Percentiles rank a stretch among this genome's conserved stretches.
phyloP scores from a whole-genome alignment of 2,797 vertebrate genomes.

The Epinephelus awoara region DNA sequence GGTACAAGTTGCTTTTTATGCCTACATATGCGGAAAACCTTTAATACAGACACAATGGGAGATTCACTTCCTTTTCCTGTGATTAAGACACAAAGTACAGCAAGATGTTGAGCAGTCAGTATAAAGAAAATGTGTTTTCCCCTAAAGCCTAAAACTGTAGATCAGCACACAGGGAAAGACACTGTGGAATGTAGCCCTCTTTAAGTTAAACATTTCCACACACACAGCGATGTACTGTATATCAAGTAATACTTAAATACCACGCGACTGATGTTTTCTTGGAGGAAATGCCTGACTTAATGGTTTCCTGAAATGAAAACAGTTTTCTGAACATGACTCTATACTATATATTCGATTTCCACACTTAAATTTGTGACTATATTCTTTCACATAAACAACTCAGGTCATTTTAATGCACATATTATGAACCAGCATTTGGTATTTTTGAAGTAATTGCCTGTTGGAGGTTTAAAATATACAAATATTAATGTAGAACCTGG shows the following conservation, averaged over 20 bases:
- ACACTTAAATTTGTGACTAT: background rate
- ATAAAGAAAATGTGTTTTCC: conserved; percentile 7
- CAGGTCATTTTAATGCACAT: background rate
- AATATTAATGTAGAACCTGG: background rate
- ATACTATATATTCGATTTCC: background rate
- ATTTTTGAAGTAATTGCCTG: background rate
- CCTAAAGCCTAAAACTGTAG: background rate
- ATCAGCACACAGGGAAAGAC: background rate
- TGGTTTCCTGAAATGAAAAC: background rate
- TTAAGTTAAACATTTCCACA: conserved; percentile 16
- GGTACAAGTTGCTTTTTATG: background rate
- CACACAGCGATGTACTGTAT: background rate
- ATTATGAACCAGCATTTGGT: background rate
- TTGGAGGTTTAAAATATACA: background rate
- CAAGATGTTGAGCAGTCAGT: conserved; percentile 1
- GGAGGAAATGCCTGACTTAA: background rate
- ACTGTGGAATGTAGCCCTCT: background rate
- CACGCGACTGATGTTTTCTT: background rate
- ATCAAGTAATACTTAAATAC: background rate
- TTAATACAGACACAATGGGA: background rate
- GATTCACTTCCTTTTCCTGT: conserved; percentile 19
- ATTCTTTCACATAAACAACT: background rate
- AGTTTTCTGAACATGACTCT: background rate
- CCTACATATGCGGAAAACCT: background rate
- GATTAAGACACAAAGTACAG: conserved; percentile 24